Evolutionary conservation across 2,797 vertebrate genomes (phyloP).

Genomic region (Sciurus carolinensis): DNA sequence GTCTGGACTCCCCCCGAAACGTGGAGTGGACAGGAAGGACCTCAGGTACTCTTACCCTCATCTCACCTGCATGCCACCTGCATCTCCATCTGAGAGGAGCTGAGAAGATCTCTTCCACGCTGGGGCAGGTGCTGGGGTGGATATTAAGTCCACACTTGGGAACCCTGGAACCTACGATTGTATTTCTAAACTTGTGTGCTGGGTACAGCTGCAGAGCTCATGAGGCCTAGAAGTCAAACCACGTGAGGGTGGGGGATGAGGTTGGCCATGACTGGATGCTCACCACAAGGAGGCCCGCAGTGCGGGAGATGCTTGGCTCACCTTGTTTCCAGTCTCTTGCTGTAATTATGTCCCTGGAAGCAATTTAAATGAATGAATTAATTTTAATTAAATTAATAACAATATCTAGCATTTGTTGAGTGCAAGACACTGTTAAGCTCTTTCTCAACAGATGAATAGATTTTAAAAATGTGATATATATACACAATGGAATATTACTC

Average conservation of each 20-base stretch:
- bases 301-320: too few species aligned
- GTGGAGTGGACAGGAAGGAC: not conserved
- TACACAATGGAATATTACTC: too few species aligned
- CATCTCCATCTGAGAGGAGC: not conserved
- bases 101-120: not conserved
- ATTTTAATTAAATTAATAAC: constrained; percentile 58
- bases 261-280: not conserved
- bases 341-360: constrained; percentile 1
- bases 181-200: not conserved
- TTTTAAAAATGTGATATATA: too few species aligned
- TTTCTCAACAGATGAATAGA: too few species aligned
- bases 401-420: not conserved
- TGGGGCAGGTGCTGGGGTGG: not conserved
- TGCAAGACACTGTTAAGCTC: not conserved
- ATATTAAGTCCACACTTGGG: not conserved
- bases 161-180: not conserved
- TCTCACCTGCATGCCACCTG: not conserved
- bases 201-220: not conserved
- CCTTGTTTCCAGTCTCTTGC: not conserved
- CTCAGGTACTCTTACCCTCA: not conserved
- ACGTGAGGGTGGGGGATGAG: not conserved
- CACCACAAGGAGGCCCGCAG: not conserved
- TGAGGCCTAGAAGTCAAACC: not conserved
- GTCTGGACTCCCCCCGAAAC: not conserved
- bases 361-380: constrained; percentile 21